Evolutionary conservation across 2,888 invertebrate genomes (phyloP), one percentile per base, ranked within the genome.

Genomic region (Tinea pellionella): DNA sequence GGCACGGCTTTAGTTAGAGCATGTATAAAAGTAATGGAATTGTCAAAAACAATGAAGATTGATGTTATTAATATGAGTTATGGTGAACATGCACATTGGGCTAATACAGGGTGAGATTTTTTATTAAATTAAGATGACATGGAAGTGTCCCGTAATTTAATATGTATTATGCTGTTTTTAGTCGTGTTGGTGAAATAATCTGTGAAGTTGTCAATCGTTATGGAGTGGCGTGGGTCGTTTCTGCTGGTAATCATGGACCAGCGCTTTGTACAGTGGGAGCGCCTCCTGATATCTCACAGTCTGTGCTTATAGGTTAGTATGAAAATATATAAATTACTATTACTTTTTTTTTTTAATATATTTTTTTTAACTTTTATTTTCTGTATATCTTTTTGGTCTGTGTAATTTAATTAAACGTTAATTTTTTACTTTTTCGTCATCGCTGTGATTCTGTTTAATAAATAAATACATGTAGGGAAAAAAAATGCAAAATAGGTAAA

Each of bases 1-100:
- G 98, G 98, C 13, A 94, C 97, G 0, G 95, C 96, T 0, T 78
- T 99, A 4, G 93, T 96, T 0, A 88, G 99, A 63, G 98, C 98
- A 8, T 97, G 98, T 89, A 93, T 95, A 66, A 92, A 93, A 77
- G 89, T 96, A 41, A 96, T 96, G 93, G 92, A 93, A 69, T 73
- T 93, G 15, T 88, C 89, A 55, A 88, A 90, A 66, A 79, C 70
- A 0, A 85, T 80, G 67, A 89, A 89, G 67, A 88, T 96, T 59
- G 95, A 99, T 73, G 93, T 99, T 0, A 95, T 99, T 66, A 99
- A 99, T 78, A 98, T 97, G 96, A 98, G 98, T 72, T 99, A 98
- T 69, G 99, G 99, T 0, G 99, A 99, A 80, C 96, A 95, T 69
- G 92, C 96, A 0, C 94, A 96, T 77, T 97, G 96, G 94, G 92